These are phyloP conservation scores for Aplochiton taeniatus DNA, from an alignment of 2,797 vertebrate species.

Conservation along the genomic window DNA sequence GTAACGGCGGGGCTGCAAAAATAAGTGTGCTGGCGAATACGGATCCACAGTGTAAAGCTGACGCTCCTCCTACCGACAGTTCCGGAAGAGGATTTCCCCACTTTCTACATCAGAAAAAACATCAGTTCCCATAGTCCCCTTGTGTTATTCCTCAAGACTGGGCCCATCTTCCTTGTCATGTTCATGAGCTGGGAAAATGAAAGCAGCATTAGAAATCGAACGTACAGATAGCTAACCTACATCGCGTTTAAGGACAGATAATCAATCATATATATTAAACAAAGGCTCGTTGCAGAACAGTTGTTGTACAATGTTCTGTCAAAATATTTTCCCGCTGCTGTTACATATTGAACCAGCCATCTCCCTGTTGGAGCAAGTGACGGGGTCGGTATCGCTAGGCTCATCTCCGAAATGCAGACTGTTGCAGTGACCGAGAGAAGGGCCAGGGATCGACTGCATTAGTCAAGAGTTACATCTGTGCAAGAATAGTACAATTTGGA, in stretches of 20 bases:
- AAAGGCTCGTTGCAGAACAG: slow-evolving; percentile 35
- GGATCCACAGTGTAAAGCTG: no score
- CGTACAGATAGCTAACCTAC: neutral
- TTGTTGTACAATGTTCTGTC: slow-evolving; percentile 16
- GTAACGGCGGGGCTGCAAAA: no score
- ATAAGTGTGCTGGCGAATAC: no score
- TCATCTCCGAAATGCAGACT: slow-evolving; percentile 55
- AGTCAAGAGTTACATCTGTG: slow-evolving; percentile 30
- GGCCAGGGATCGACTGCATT: slow-evolving; percentile 59
- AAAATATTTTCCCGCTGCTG: slow-evolving; percentile 36
- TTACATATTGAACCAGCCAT: slow-evolving; percentile 52
- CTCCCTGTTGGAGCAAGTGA: slow-evolving; percentile 46
- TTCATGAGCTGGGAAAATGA: slow-evolving; percentile 61
- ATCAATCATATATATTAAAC: slow-evolving; percentile 29
- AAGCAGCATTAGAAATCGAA: slow-evolving; percentile 48
- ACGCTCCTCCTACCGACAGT: no score
- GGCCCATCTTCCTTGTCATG: slow-evolving; percentile 64
- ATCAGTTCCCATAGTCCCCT: slow-evolving; percentile 56
- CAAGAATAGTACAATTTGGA: neutral
- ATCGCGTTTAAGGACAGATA: no score
- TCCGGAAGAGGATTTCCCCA: no score
- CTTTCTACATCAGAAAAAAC: slow-evolving; percentile 22
- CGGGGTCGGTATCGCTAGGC: slow-evolving; percentile 48
- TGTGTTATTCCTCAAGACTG: slow-evolving; percentile 56
- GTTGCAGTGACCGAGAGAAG: slow-evolving; percentile 36